A percentile compares a stretch with the other conserved stretches of the same genome.
These are phyloP conservation scores for Cylloceria caligata DNA, from an alignment of 2,888 invertebrate species.

Conservation along the genomic window DNA sequence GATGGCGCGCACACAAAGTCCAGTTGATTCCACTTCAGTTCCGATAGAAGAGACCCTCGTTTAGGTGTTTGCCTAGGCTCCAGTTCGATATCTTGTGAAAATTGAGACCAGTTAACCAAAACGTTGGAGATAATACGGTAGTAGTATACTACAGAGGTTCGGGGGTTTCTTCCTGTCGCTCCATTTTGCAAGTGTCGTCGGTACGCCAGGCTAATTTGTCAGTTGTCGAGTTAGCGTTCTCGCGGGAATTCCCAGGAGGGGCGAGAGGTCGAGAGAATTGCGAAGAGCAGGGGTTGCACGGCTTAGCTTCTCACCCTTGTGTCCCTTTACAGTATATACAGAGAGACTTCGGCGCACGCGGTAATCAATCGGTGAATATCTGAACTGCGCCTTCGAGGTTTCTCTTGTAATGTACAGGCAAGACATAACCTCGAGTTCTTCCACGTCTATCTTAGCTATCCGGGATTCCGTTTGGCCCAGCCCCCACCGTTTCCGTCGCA, in stretches of 20 bases:
- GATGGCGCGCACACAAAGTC: slow-evolving; percentile 54
- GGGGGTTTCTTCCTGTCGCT: slow-evolving; percentile 80
- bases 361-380: slow-evolving; percentile 85
- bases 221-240: slow-evolving; percentile 85
- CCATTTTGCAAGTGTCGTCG: slow-evolving; percentile 85
- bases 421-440: slow-evolving; percentile 54
- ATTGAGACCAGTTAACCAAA: slow-evolving; percentile 75
- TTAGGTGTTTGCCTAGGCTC: slow-evolving; percentile 36
- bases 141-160: slow-evolving; percentile 18
- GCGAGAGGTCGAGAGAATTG: slow-evolving; percentile 53
- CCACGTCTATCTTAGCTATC: slow-evolving; percentile 61
- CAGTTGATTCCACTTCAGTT: slow-evolving; percentile 62
- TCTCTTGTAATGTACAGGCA: slow-evolving; percentile 7
- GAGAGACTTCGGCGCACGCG: slow-evolving; percentile 73
- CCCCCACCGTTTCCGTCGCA: slow-evolving; percentile 78
- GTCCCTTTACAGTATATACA: neutral
- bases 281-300: slow-evolving; percentile 61
- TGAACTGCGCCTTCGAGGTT: slow-evolving; percentile 80
- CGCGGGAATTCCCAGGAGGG: slow-evolving; percentile 79
- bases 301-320: slow-evolving; percentile 54
- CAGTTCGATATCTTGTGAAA: slow-evolving; percentile 46
- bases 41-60: slow-evolving; percentile 63
- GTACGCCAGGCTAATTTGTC: slow-evolving; percentile 84
- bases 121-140: slow-evolving; percentile 62
- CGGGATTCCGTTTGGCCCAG: slow-evolving; percentile 47